Evolutionary conservation across 2,113 vertebrate species (phyloP).

Genomic region (Tychaedon coryphoeus): DNA sequence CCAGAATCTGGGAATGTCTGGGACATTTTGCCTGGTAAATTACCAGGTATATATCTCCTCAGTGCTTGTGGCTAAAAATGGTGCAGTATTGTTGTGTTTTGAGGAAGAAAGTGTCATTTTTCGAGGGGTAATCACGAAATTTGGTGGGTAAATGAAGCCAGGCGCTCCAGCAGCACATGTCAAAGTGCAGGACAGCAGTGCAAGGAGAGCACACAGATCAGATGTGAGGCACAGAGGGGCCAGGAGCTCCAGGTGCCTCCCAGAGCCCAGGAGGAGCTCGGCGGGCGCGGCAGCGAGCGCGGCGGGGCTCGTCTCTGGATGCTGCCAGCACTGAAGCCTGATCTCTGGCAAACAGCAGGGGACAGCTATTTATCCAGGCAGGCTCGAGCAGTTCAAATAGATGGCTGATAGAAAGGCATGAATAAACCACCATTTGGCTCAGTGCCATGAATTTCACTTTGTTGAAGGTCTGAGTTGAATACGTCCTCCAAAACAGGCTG

Average conservation of each 20-base stretch:
- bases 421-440: neutral
- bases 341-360: neutral
- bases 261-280: neutral
- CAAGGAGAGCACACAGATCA: neutral
- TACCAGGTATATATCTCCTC: neutral
- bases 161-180: neutral
- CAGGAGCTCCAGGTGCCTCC: neutral
- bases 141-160: neutral
- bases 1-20: neutral
- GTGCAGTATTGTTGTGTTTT: neutral
- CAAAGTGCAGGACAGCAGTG: neutral
- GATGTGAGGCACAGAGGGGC: neutral
- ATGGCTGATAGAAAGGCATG: neutral
- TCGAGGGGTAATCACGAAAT: neutral
- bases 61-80: neutral
- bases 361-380: neutral
- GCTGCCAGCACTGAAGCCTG: neutral
- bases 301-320: accelerated
- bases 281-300: neutral
- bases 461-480: neutral
- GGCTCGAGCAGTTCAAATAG: neutral
- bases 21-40: neutral
- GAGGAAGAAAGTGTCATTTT: neutral
- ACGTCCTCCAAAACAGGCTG: neutral
- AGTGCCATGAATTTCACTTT: neutral